phyloP scores from a whole-genome alignment of 2,888 invertebrate genomes.

The Leucoma salicis region DNA sequence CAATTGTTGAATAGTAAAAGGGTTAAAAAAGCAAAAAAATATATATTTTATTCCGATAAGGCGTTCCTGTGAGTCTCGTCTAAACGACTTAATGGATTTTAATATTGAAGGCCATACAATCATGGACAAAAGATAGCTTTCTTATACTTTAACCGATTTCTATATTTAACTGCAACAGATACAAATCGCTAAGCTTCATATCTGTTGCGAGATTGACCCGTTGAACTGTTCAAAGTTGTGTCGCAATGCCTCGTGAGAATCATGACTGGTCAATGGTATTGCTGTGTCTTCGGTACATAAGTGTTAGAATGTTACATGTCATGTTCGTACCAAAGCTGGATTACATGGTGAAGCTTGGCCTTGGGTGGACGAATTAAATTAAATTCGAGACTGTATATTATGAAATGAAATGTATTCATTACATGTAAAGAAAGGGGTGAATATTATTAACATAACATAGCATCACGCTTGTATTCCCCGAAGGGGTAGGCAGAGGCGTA shows the following conservation, averaged over 20 bases:
- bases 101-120: not conserved
- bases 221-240: constrained; percentile 42
- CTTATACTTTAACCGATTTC: constrained; percentile 3
- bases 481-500: no score
- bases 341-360: not conserved
- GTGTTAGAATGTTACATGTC: constrained; percentile 2
- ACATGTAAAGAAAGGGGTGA: no score
- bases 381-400: not conserved
- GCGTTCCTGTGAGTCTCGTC: no score
- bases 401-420: no score
- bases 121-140: no score
- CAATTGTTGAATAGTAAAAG: no score
- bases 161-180: constrained; percentile 24
- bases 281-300: constrained; percentile 9
- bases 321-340: not conserved
- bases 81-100: no score
- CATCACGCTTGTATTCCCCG: no score
- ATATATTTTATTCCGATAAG: no score
- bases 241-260: constrained; percentile 45
- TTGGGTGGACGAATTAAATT: no score
- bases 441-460: no score
- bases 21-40: no score
- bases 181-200: constrained; percentile 33
- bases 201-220: constrained; percentile 41
- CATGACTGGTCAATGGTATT: constrained; percentile 24